Evolutionary conservation across 2,797 vertebrate species (phyloP).

Genomic region (Dermochelys coriacea): DNA sequence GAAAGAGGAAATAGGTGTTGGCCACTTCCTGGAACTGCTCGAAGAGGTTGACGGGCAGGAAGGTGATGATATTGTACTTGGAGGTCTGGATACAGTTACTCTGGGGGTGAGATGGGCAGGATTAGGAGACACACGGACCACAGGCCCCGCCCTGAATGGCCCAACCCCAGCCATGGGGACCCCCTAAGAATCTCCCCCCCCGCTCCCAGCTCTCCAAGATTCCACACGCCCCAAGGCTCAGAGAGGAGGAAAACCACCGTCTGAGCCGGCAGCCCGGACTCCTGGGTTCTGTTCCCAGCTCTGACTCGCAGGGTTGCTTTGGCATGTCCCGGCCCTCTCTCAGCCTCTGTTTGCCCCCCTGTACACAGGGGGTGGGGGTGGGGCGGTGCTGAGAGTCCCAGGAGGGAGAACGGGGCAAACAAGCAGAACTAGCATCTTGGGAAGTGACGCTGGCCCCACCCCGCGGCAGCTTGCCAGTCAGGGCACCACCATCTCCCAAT

Average conservation of each 20-base stretch:
- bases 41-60: constrained; percentile 96
- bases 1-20: constrained; percentile 97
- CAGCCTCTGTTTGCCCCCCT: not conserved
- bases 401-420: too few relatives aligned
- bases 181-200: not conserved
- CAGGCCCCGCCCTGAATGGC: not conserved
- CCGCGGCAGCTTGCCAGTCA: too few relatives aligned
- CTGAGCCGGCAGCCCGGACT: not conserved
- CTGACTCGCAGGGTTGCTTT: not conserved
- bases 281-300: not conserved
- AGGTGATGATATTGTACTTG: constrained; percentile 95
- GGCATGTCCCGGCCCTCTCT: not conserved
- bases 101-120: constrained; percentile 71
- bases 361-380: not conserved
- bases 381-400: too few relatives aligned
- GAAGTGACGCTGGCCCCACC: too few relatives aligned
- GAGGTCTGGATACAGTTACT: constrained; percentile 97
- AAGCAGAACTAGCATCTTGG: not conserved
- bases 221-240: not conserved
- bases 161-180: too few relatives aligned
- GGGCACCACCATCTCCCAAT: not conserved
- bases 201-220: not conserved
- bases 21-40: constrained; percentile 99
- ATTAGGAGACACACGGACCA: accelerated
- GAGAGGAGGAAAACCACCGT: not conserved